Conservation (phyloP, 2,888 invertebrate genomes). For the Caenorhabditis japonica region DNA sequence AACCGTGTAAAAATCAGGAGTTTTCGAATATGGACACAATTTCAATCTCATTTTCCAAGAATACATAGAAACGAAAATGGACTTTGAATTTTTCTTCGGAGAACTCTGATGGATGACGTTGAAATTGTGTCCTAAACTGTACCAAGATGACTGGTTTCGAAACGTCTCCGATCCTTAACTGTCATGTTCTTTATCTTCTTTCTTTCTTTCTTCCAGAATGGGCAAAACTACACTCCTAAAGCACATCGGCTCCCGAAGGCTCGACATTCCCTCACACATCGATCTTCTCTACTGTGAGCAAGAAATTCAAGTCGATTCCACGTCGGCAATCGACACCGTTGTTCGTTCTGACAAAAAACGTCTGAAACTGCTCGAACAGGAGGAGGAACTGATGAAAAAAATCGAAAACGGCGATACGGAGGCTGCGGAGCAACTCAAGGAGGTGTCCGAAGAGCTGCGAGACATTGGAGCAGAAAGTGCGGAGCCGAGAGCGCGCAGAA, state of each 20-base stretch:
- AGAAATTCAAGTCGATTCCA: conserved; percentile 97
- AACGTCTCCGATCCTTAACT: no score
- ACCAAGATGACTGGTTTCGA: no score
- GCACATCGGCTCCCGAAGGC: conserved; percentile 90
- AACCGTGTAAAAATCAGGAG: no score
- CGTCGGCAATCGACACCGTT: conserved; percentile 92
- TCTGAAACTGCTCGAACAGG: conserved; percentile 86
- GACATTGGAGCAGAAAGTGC: conserved; percentile 98
- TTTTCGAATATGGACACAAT: no score
- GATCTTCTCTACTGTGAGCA: conserved; percentile 96
- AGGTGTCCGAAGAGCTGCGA: conserved; percentile 86
- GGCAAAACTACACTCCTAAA: conserved; percentile 96
- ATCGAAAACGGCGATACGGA: conserved; percentile 82
- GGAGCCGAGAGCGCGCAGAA: conserved; percentile 93
- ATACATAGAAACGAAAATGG: no score
- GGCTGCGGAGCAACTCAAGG: conserved; percentile 87
- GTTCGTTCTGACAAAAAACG: conserved; percentile 93
- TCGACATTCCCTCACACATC: conserved; percentile 94
- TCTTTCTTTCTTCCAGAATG: conserved; percentile 84
- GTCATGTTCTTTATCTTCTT: no score
- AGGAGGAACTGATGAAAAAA: conserved; percentile 86
- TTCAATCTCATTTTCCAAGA: no score
- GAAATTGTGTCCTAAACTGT: no score
- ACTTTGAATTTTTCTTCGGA: no score
- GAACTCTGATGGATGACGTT: no score